These are phyloP conservation scores for Pedetes capensis DNA, from an alignment of 2,113 vertebrate genomes.

Conservation along the genomic window DNA sequence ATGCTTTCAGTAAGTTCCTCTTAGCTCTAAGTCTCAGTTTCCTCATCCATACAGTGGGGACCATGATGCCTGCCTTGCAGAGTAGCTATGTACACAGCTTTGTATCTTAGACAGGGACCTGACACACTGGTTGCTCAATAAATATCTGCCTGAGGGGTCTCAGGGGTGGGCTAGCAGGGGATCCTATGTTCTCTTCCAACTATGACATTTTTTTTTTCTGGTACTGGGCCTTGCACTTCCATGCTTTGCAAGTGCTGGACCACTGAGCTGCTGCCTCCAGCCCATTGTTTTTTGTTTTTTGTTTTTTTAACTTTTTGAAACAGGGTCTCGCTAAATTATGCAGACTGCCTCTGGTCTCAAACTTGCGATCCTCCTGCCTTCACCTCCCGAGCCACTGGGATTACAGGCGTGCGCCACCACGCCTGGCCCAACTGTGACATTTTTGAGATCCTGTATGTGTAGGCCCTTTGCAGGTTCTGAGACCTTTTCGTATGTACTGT, in stretches of 20 bases:
- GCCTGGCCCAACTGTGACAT: not conserved
- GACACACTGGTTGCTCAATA: rapidly evolving
- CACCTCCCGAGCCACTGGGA: too few relatives aligned
- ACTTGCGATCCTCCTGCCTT: too few relatives aligned
- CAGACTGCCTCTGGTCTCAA: too few relatives aligned
- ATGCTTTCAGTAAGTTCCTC: not conserved
- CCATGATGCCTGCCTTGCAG: not conserved
- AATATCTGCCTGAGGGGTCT: not conserved
- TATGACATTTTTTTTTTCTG: not conserved
- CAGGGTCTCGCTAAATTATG: too few relatives aligned
- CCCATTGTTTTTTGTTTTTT: too few relatives aligned
- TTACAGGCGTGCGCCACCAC: too few relatives aligned
- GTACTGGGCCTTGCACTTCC: too few relatives aligned
- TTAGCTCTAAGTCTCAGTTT: not conserved
- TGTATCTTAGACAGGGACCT: not conserved
- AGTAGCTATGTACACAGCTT: not conserved
- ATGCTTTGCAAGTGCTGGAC: too few relatives aligned
- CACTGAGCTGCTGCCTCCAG: too few relatives aligned
- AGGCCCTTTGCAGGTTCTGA: not conserved
- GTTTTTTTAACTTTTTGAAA: too few relatives aligned
- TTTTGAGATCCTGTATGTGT: not conserved
- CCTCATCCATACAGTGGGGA: not conserved
- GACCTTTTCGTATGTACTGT: rapidly evolving
- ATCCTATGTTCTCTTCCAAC: not conserved
- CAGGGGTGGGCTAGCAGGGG: too few relatives aligned